Evolutionary conservation across 2,888 invertebrate species (phyloP).

Genomic region (Orthosia cruda): DNA sequence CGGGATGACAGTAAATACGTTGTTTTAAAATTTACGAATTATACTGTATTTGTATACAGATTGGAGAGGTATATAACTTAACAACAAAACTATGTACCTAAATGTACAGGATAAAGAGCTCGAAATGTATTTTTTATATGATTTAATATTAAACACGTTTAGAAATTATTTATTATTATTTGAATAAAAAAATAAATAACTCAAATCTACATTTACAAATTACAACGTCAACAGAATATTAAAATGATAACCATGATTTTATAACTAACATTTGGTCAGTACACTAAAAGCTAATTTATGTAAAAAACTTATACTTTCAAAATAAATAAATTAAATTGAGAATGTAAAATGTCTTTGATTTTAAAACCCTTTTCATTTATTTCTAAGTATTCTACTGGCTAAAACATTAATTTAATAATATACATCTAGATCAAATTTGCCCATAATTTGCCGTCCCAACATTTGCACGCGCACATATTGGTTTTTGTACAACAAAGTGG

Average conservation of each 20-base stretch:
- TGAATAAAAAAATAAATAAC: neutral
- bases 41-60: neutral
- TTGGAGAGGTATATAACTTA: no score
- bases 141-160: neutral
- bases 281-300: conserved; percentile 10
- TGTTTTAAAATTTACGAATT: neutral
- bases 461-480: no score
- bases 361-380: neutral
- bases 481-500: no score
- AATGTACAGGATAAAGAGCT: neutral
- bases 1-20: neutral
- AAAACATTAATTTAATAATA: no score
- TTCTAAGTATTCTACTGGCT: neutral
- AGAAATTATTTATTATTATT: neutral
- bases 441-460: neutral
- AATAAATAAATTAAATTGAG: conserved; percentile 20
- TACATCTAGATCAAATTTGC: neutral
- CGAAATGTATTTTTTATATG: neutral
- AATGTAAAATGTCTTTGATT: conserved; percentile 37
- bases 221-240: conserved; percentile 11
- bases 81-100: neutral
- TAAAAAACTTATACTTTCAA: neutral
- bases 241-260: conserved; percentile 2
- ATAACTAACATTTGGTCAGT: conserved; percentile 32
- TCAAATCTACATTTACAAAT: neutral